A percentile compares a stretch with the other conserved stretches of the same genome.
Evolutionary conservation across 2,888 invertebrate genomes (phyloP).

Genomic region (Heliconius charithonia): DNA sequence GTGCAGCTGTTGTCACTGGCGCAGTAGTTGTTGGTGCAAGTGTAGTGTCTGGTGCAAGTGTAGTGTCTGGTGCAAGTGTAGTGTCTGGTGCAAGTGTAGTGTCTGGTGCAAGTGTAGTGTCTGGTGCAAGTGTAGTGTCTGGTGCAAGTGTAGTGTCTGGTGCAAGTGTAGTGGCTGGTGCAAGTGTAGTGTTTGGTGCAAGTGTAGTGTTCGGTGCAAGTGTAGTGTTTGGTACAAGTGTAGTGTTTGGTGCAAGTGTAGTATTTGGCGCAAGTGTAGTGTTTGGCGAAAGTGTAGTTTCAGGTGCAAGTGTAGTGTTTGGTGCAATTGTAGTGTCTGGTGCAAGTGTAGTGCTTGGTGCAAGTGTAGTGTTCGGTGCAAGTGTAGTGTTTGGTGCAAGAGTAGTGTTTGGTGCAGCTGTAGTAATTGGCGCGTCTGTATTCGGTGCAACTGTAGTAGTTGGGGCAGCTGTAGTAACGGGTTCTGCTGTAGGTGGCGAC

Average conservation of each 20-base stretch:
- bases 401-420: background rate
- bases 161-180: conserved; percentile 26
- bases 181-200: conserved; percentile 34
- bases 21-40: background rate
- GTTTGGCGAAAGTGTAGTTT: conserved; percentile 33
- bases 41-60: too few species aligned
- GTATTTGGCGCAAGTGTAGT: conserved; percentile 19
- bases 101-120: conserved; percentile 31
- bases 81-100: conserved; percentile 30
- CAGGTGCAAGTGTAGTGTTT: conserved; percentile 30
- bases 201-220: background rate
- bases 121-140: conserved; percentile 37
- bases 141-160: conserved; percentile 35
- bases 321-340: conserved; percentile 34
- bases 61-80: background rate
- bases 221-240: background rate
- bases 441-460: too few species aligned
- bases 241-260: background rate
- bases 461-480: conserved; percentile 26
- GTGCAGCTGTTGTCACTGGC: conserved; percentile 1
- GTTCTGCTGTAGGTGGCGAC: conserved; percentile 24
- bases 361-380: conserved; percentile 34
- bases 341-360: conserved; percentile 26
- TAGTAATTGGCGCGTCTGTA: too few species aligned
- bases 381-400: conserved; percentile 27